A percentile compares a stretch with the other conserved stretches of the same genome.
Conservation (phyloP, 2,113 vertebrate species). For the Sphyrna mokarran region DNA sequence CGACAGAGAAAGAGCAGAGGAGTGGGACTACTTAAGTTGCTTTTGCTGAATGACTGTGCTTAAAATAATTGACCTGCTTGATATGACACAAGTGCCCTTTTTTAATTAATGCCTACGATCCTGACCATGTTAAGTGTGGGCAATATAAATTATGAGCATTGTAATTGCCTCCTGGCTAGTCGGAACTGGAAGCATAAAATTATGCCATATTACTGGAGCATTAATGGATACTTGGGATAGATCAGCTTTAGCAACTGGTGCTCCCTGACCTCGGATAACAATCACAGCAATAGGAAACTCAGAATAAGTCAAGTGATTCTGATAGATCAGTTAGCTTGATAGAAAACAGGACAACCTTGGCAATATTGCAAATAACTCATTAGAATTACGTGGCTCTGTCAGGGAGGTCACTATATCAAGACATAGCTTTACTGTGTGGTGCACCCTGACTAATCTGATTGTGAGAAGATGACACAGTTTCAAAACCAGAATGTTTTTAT, state of each 20-base stretch:
- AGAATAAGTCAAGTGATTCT: neutral
- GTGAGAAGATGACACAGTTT: neutral
- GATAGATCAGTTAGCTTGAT: neutral
- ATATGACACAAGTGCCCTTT: neutral
- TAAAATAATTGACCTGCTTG: neutral
- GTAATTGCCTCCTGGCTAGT: neutral
- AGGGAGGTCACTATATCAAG: neutral
- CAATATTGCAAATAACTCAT: neutral
- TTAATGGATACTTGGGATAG: neutral
- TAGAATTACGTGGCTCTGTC: neutral
- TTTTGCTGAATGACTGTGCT: neutral
- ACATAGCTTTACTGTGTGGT: neutral
- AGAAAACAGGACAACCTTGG: neutral
- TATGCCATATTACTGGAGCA: neutral
- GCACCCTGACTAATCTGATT: neutral
- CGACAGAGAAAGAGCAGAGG: neutral
- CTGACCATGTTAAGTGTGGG: neutral
- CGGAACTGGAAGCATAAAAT: neutral
- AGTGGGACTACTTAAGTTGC: neutral
- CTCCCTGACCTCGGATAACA: neutral
- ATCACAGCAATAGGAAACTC: neutral
- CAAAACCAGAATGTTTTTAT: neutral
- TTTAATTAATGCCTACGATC: neutral
- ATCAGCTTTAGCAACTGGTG: neutral
- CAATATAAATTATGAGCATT: neutral